phyloP scores from a whole-genome alignment of 2,888 invertebrate species.

The Lasioglossum calceatum region DNA sequence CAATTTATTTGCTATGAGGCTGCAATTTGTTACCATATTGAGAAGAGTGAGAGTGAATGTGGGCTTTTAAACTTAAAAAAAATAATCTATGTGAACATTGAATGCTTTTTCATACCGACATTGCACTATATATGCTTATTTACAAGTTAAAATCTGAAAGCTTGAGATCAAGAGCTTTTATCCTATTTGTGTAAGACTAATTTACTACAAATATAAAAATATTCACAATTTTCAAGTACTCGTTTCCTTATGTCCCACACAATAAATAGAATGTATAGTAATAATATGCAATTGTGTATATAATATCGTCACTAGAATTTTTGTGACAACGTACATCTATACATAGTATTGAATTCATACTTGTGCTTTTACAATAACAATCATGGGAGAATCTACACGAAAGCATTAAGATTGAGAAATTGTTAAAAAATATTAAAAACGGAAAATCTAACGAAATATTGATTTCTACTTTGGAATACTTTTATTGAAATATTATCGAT shows the following conservation, averaged over 20 bases:
- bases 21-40: slow-evolving; percentile 73
- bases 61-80: slow-evolving; percentile 63
- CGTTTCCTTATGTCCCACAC: slow-evolving; percentile 33
- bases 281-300: background rate
- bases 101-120: slow-evolving; percentile 67
- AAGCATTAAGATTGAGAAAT: background rate
- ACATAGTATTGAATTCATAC: background rate
- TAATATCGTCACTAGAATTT: slow-evolving; percentile 3
- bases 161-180: slow-evolving; percentile 70
- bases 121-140: slow-evolving; percentile 70
- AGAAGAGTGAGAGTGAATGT: slow-evolving; percentile 66
- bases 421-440: background rate
- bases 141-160: slow-evolving; percentile 65
- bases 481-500: slow-evolving; percentile 63
- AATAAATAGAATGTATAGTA: slow-evolving; percentile 16
- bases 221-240: slow-evolving; percentile 64
- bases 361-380: background rate
- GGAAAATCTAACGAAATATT: slow-evolving; percentile 19
- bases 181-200: slow-evolving; percentile 76
- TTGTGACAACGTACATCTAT: background rate
- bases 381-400: background rate
- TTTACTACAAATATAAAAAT: slow-evolving; percentile 78
- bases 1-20: slow-evolving; percentile 70
- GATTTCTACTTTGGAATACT: slow-evolving; percentile 20
- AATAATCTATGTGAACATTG: slow-evolving; percentile 62